phyloP scores from a whole-genome alignment of 2,113 vertebrate genomes.

The Rana temporaria region DNA sequence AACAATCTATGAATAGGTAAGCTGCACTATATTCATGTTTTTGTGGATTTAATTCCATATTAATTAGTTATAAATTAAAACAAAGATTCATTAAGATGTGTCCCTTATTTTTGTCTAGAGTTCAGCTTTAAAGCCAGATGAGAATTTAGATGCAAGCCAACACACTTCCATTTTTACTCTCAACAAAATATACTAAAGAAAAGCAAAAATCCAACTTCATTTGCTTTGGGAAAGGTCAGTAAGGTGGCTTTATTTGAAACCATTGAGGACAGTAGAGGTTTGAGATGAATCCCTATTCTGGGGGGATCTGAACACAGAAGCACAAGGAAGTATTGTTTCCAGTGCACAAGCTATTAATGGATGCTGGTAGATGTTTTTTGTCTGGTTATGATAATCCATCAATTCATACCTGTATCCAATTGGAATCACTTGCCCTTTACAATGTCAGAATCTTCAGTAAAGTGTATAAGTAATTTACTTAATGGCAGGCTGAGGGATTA shows the following conservation, averaged over 20 bases:
- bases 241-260: neutral
- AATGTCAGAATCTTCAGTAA: conserved; percentile 58
- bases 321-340: neutral
- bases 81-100: no score
- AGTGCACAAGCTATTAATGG: conserved; percentile 32
- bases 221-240: neutral
- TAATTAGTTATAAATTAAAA: no score
- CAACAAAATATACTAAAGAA: neutral
- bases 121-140: no score
- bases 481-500: conserved; percentile 35
- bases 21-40: no score
- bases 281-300: neutral
- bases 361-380: neutral
- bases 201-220: neutral
- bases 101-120: no score
- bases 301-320: neutral
- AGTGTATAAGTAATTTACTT: conserved; percentile 61
- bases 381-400: conserved; percentile 45
- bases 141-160: neutral
- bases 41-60: no score
- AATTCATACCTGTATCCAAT: conserved; percentile 41
- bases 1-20: no score
- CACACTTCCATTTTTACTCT: neutral
- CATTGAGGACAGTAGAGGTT: neutral
- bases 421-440: conserved; percentile 55